Evolutionary conservation across 2,888 invertebrate genomes (phyloP), one percentile per base, ranked within the genome.

Genomic region (Drosophila leonis): DNA sequence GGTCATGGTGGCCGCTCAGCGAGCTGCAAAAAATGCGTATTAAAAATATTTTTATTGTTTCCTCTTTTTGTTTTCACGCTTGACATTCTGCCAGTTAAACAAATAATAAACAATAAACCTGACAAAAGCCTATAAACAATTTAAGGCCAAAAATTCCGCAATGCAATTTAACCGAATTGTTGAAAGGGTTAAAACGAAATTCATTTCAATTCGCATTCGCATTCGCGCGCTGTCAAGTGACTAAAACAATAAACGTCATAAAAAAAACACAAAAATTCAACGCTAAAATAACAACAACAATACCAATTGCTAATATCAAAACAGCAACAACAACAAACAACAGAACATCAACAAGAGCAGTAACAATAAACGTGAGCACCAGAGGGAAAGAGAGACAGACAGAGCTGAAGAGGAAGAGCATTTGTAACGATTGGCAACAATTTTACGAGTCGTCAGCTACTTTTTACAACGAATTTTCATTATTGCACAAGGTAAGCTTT

Each of bases 381-480:
- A 51, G 8, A 18, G 51, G 1, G 41, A 1, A 4, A 10, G n/a
- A 27, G 2, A 4, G 13, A 35, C n/a, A 6, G 35, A 13, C 6
- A 1, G 24, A 4, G 31, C 1, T 18, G 29, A 12, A 56, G 41
- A 29, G 29, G 12, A 13, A 42, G 31, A 60, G 56, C 70, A 64
- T 65, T 48, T 65, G 60, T 56, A 80, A 65, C 72, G 64, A 86
- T 86, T 78, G 87, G 89, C 83, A 89, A 75, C 87, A 89, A 69
- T 84, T 89, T 89, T 72, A 81, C 89, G 84, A 84, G 84, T 87
- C 75, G 76, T 70, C 74, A 83, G 87, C 89, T 72, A 89, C 78
- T 66, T 83, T 88, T 87, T 87, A 78, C 90, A 84, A 89, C 84
- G 84, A 87, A 83, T 81, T 84, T 84, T 87, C 84, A 88, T 83